Evolutionary conservation across 2,888 invertebrate species (phyloP).

Genomic region (Synanthedon vespiformis): DNA sequence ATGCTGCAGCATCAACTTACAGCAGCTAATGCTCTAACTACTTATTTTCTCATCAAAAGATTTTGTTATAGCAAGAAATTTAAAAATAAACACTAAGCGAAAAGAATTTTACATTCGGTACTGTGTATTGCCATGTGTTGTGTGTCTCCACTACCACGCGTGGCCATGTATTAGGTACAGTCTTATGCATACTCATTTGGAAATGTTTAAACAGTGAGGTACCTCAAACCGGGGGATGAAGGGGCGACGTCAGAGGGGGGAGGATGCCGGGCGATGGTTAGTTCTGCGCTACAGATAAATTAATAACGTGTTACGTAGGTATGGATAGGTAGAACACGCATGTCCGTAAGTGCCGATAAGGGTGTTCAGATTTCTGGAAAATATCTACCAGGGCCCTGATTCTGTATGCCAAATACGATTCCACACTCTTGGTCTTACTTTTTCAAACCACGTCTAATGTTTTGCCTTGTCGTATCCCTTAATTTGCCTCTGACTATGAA

Average conservation of each 20-base stretch:
- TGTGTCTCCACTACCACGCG: conserved; percentile 24
- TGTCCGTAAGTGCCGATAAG: conserved; percentile 42
- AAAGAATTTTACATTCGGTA: too few species aligned
- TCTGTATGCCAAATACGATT: too few species aligned
- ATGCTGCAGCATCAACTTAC: too few species aligned
- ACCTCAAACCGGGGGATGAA: conserved; percentile 12
- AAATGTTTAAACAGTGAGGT: conserved; percentile 60
- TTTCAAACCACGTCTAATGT: too few species aligned
- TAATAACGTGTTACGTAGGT: conserved; percentile 56
- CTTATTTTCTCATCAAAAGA: too few species aligned
- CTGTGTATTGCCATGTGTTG: background rate
- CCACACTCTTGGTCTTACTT: too few species aligned
- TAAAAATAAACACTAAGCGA: too few species aligned
- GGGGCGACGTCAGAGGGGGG: conserved; percentile 14
- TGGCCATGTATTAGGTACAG: conserved; percentile 56
- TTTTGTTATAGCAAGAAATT: too few species aligned
- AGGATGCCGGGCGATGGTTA: conserved; percentile 47
- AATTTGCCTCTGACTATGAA: too few species aligned
- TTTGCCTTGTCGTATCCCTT: too few species aligned
- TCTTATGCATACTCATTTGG: conserved; percentile 68
- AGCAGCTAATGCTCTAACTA: too few species aligned
- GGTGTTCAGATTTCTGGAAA: conserved; percentile 16
- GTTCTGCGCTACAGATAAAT: conserved; percentile 68
- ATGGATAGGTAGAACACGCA: conserved; percentile 51
- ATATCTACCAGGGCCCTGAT: too few species aligned